Evolutionary conservation across 1,140 invertebrate genomes (phyloP), one percentile per base, ranked within the genome.

Genomic region (Drosophila nannoptera): DNA sequence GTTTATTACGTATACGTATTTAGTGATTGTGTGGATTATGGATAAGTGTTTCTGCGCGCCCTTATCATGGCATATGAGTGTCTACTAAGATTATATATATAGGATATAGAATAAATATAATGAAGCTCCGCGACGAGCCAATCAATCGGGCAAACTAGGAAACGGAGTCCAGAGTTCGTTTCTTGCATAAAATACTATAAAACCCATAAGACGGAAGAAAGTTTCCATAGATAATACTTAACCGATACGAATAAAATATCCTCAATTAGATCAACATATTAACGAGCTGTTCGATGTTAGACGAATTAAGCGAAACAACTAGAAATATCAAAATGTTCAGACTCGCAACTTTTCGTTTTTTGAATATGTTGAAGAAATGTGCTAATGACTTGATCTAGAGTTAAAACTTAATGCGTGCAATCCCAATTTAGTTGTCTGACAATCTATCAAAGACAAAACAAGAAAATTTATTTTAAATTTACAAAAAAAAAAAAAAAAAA

Each of bases 1-100:
- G 78, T 76, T 68, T 66, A 40, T 75, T 77, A 70, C 48, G 78
- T 81, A 73, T 81, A 77, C 55, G 64, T 70, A 9, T 36, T 29
- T 29, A 48, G 33, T 55, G 22, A 46, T 31, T 29, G 45, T 46
- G 40, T 50, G n/a, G 58, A 55, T 75, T 56, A 69, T 70, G 53
- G 62, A 54, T 56, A 75, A 61, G 52, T 43, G 12, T 46, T 1
- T 22, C 3, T 22, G 32, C 49, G 11, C 11, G 31, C n/a, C 49
- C 33, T 14, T 50, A 50, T 32, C n/a, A 11, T 14, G 5, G 5
- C 14, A 52, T 45, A 5, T 61, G 65, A 45, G 58, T 55, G 64
- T 67, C 48, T 60, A 43, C 32, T 29, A 60, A 52, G n/a, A 5
- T 35, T 52, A 66, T 66, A 59, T 55, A 14, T 14, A 16, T 43